Evolutionary conservation across 2,888 invertebrate genomes (phyloP).

Genomic region (Ophion ventricosus): DNA sequence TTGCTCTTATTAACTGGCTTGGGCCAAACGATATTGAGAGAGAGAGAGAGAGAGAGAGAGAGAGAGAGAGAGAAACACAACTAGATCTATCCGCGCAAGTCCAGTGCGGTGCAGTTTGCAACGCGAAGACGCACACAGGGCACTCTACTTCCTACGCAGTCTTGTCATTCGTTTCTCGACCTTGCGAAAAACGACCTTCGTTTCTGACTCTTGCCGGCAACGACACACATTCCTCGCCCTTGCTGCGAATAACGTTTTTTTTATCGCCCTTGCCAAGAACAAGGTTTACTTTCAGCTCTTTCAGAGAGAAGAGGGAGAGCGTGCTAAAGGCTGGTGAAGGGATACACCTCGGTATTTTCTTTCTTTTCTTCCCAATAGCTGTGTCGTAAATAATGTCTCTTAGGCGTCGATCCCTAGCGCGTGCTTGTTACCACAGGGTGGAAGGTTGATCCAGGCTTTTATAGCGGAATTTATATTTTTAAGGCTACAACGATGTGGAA

Average conservation of each 20-base stretch:
- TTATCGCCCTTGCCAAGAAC: background rate
- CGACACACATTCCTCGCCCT: background rate
- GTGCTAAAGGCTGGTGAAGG: too few relatives aligned
- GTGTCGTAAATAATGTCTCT: slow-evolving; percentile 46
- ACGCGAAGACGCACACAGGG: slow-evolving; percentile 28
- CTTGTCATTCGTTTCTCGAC: background rate
- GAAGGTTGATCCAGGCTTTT: background rate
- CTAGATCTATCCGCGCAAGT: slow-evolving; percentile 22
- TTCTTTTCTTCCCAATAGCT: slow-evolving; percentile 49
- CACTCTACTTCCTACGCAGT: slow-evolving; percentile 10
- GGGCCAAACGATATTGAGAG: slow-evolving; percentile 3
- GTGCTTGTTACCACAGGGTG: background rate
- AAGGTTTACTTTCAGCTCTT: background rate
- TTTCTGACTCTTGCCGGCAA: background rate
- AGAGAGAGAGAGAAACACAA: background rate
- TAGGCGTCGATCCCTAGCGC: slow-evolving; percentile 5
- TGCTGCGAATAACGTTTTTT: background rate
- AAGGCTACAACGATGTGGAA: background rate
- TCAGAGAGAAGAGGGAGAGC: background rate
- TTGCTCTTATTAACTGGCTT: slow-evolving; percentile 35
- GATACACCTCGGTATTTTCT: slow-evolving; percentile 32
- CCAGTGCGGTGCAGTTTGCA: slow-evolving; percentile 27
- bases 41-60: background rate
- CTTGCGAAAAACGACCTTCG: background rate
- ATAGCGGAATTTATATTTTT: slow-evolving; percentile 1